Conservation (phyloP, 2,888 invertebrate genomes). For the Conistra vaccinii region DNA sequence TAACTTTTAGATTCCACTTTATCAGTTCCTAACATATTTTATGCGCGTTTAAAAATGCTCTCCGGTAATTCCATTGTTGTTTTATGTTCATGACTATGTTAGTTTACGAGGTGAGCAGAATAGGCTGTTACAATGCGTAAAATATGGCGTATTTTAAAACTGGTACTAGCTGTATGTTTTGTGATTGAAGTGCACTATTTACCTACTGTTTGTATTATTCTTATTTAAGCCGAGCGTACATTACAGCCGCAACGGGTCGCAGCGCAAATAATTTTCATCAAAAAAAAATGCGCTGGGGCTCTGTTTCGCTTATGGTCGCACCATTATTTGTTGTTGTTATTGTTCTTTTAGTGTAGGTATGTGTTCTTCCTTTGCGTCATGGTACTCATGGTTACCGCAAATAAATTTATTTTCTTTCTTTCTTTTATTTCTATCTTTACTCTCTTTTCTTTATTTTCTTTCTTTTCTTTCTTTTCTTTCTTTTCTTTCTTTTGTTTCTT, state of each 20-base stretch:
- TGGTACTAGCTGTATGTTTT: not conserved
- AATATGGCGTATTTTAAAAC: constrained; percentile 2
- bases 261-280: not conserved
- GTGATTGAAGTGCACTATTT: not conserved
- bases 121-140: not conserved
- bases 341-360: too few relatives aligned
- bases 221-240: not conserved
- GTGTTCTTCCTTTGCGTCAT: too few relatives aligned
- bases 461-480: too few relatives aligned
- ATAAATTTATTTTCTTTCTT: too few relatives aligned
- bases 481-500: too few relatives aligned
- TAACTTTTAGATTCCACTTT: constrained; percentile 71
- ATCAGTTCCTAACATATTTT: constrained; percentile 64
- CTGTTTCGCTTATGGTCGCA: too few relatives aligned
- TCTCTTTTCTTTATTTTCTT: too few relatives aligned
- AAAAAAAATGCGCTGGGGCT: too few relatives aligned
- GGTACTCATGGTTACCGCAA: too few relatives aligned
- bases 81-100: constrained; percentile 50
- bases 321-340: too few relatives aligned
- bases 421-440: too few relatives aligned
- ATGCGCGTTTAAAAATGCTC: constrained; percentile 58
- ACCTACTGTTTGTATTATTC: not conserved
- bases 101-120: constrained; percentile 28
- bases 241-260: not conserved
- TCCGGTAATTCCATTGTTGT: constrained; percentile 49